Base-by-base conservation (phyloP, 1,140 invertebrate genomes). In the Dendroctonus ponderosae region DNA sequence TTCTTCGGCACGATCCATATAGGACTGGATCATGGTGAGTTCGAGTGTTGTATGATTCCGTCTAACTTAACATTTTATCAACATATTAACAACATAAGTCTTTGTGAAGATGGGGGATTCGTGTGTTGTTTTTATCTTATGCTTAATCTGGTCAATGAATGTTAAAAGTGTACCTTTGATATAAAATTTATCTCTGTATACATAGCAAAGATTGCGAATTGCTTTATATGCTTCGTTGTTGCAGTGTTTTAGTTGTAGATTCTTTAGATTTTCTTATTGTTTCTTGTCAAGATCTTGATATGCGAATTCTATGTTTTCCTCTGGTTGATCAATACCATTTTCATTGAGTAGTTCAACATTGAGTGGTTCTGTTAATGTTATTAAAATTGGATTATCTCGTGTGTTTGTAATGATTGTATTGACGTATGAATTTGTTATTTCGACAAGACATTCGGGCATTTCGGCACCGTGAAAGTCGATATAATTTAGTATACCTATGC, bases 151-250 rank as follows among this genome's bases (percentile, higher is more conserved):
- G 26, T 26, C 1, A 26, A 26, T 3, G 1, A 26, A 26, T 3
- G 26, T 26, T 26, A 26, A 26, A 26, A 3, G 26, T 26, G 26
- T 26, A 26, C 26, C 26, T 3, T 26, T 3, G 26, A 26, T 3
- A 26, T 26, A 26, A 26, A 26, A 26, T 14, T 67, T 70, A 56
- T 69, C 57, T n/a, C 58, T 42, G 40, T 61, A 71, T 59, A 66
- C 9, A 38, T 53, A 51, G 37, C 62, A 71, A 8, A 69, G 26
- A 42, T 66, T 62, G 12, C 8, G 39, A 11, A 69, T 57, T n/a
- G 48, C 14, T 40, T 56, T 40, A 66, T 69, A 62, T 66, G 69
- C 67, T 62, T 69, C 67, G 44, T 14, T 49, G 49, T 71, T 71
- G 14, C 43, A 66, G 59, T 71, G 70, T 40, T 62, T 12, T 56